These are phyloP conservation scores for Polymixis lichenea DNA, from an alignment of 2,888 invertebrate species.

Conservation along the genomic window DNA sequence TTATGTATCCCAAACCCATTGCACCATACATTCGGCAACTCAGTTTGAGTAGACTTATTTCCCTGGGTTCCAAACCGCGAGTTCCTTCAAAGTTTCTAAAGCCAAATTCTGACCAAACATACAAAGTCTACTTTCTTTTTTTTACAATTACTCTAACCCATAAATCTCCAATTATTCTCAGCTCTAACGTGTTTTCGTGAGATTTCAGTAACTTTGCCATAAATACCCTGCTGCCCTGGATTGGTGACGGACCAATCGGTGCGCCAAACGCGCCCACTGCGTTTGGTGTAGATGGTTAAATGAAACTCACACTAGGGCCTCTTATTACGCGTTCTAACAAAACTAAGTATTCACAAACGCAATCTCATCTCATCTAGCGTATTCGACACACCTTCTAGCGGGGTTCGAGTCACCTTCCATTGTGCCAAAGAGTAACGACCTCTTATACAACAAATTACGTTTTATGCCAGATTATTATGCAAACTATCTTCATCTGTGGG, in stretches of 20 bases:
- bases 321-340: constrained; percentile 5
- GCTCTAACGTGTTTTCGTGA: background rate
- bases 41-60: background rate
- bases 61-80: too few species aligned
- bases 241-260: too few species aligned
- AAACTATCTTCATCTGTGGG: constrained; percentile 36
- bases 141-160: background rate
- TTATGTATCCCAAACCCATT: too few species aligned
- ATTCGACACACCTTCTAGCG: constrained; percentile 21
- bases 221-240: too few species aligned
- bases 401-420: constrained; percentile 39
- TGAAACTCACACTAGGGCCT: too few species aligned
- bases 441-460: constrained; percentile 61
- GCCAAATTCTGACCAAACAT: background rate
- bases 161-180: background rate
- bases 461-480: constrained; percentile 46
- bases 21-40: background rate
- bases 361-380: constrained; percentile 23
- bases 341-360: constrained; percentile 5
- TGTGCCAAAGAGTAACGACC: constrained; percentile 49
- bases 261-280: too few species aligned
- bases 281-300: too few species aligned
- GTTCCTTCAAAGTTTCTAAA: background rate
- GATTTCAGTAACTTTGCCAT: background rate
- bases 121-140: background rate